These are phyloP conservation scores for Mormyrops boulengeri DNA, from an alignment of 2,797 vertebrate genomes.

Conservation along the genomic window DNA sequence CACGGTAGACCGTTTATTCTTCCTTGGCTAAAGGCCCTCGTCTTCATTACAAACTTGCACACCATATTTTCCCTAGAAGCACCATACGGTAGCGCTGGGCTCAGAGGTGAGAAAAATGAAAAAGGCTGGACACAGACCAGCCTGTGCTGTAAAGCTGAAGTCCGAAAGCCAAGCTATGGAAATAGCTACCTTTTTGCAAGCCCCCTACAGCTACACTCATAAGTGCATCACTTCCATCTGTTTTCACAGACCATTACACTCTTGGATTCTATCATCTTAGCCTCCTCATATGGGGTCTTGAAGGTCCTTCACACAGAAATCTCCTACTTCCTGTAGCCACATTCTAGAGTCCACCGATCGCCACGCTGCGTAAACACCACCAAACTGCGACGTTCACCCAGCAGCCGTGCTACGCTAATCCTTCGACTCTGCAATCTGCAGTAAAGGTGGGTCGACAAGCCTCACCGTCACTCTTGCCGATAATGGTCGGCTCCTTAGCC, in stretches of 20 bases:
- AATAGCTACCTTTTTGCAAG: neutral
- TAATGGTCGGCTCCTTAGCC: neutral
- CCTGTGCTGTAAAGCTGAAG: neutral
- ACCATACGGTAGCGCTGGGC: neutral
- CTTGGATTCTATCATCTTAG: neutral
- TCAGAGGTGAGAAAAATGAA: neutral
- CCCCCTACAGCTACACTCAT: neutral
- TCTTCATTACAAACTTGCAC: neutral
- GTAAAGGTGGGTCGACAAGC: neutral
- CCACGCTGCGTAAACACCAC: neutral
- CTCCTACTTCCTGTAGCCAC: neutral
- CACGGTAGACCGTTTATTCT: neutral
- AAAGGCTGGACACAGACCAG: neutral
- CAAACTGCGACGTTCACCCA: neutral
- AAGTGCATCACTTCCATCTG: neutral
- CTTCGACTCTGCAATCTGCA: too few species aligned
- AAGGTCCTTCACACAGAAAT: neutral
- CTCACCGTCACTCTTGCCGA: neutral
- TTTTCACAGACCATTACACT: neutral
- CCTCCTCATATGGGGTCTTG: neutral
- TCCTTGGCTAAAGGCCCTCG: neutral
- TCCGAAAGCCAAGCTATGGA: neutral
- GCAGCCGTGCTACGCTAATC: neutral
- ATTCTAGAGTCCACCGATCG: neutral
- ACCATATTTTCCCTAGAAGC: neutral